phyloP scores from a whole-genome alignment of 2,113 vertebrate species.

The Chloropsis cyanopogon region DNA sequence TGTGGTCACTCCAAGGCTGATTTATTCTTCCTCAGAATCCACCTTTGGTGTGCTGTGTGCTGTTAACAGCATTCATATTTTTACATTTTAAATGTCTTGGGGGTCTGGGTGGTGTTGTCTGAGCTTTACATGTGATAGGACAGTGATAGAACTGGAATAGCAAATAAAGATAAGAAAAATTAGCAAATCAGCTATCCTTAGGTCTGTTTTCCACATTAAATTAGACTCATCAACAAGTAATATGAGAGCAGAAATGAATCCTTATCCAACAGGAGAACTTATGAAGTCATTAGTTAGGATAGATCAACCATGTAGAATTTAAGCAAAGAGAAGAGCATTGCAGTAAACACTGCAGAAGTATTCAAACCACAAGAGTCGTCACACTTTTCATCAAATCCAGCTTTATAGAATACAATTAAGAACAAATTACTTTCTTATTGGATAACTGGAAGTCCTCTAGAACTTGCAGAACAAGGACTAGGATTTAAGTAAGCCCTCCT shows the following conservation, averaged over 20 bases:
- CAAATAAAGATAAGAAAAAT: not conserved
- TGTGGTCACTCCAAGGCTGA: not conserved
- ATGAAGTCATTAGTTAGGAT: not conserved
- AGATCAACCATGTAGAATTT: not conserved
- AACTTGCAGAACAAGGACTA: not conserved
- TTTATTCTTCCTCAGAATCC: not conserved
- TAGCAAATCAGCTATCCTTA: not conserved
- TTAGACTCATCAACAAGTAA: not conserved
- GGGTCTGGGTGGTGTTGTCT: not conserved
- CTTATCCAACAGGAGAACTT: not conserved
- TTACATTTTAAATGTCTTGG: not conserved
- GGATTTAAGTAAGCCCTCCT: slow-evolving; percentile 4
- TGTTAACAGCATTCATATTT: not conserved
- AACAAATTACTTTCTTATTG: not conserved
- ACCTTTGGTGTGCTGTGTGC: not conserved
- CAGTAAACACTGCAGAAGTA: not conserved
- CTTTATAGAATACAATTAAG: not conserved
- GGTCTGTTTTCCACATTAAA: not conserved
- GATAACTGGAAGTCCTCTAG: not conserved
- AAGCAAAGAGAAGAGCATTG: not conserved
- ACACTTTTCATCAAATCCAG: not conserved
- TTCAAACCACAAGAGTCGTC: not conserved
- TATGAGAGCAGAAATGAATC: not conserved
- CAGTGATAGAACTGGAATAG: not conserved
- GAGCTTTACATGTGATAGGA: not conserved